Conservation (phyloP, 1,140 invertebrate genomes). For the Scaptomyza montana region DNA sequence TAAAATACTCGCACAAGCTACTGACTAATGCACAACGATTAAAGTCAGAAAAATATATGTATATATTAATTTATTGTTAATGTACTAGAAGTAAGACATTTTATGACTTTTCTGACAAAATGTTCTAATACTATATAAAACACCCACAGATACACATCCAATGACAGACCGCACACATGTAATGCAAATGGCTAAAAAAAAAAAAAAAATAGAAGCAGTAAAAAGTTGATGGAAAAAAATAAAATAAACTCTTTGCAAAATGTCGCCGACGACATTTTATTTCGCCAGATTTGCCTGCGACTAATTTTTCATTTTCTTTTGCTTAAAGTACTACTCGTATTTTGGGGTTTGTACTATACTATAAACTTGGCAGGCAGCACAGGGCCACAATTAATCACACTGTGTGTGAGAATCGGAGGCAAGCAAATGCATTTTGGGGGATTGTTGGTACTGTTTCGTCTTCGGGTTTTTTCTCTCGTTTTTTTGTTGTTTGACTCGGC, state of each 20-base stretch:
- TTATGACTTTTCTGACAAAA: not conserved
- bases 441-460: not conserved
- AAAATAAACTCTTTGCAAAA: slow-evolving; percentile 74
- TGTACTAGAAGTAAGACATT: slow-evolving; percentile 3
- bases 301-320: slow-evolving; percentile 82
- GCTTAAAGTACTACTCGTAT: slow-evolving; percentile 5
- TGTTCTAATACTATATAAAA: not conserved
- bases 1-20: slow-evolving; percentile 45
- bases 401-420: not conserved
- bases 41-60: slow-evolving; percentile 45
- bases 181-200: slow-evolving; percentile 13
- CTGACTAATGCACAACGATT: slow-evolving; percentile 77
- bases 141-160: too few species aligned
- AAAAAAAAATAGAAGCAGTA: not conserved
- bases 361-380: slow-evolving; percentile 62
- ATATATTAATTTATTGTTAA: slow-evolving; percentile 22
- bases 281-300: slow-evolving; percentile 82
- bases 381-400: slow-evolving; percentile 73
- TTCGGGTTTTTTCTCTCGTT: too few species aligned
- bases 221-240: not conserved
- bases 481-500: slow-evolving; percentile 9
- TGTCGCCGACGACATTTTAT: slow-evolving; percentile 84
- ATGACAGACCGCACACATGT: slow-evolving; percentile 37
- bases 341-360: slow-evolving; percentile 1
- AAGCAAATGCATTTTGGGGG: slow-evolving; percentile 6